A percentile compares a stretch with the other conserved stretches of the same genome.
Conservation (phyloP, 2,797 vertebrate genomes). For the Molothrus aeneus region DNA sequence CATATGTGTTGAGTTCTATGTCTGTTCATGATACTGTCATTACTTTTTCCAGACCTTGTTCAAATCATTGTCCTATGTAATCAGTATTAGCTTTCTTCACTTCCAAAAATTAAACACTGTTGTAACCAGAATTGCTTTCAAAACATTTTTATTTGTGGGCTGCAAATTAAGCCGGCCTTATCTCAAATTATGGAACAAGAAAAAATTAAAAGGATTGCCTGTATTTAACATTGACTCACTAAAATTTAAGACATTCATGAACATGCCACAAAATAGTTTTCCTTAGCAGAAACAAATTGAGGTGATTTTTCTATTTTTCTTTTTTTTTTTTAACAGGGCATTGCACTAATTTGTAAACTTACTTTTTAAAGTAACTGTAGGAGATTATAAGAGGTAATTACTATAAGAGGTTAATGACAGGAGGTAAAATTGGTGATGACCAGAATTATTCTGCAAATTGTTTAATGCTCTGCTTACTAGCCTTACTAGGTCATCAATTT, state of each 20-base stretch:
- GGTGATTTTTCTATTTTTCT: neutral
- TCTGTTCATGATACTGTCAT: neutral
- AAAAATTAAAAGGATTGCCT: neutral
- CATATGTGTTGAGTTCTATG: rapidly evolving
- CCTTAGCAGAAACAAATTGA: neutral
- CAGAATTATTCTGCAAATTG: neutral
- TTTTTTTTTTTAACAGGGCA: neutral
- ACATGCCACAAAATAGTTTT: neutral
- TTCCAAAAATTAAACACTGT: neutral
- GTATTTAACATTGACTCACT: neutral
- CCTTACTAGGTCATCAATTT: neutral
- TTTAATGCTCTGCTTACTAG: neutral
- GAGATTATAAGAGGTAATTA: neutral
- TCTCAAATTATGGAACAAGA: neutral
- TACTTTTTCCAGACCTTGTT: neutral
- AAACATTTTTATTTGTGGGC: neutral
- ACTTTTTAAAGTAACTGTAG: neutral
- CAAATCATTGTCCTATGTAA: neutral
- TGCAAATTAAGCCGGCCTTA: neutral
- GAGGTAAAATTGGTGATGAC: neutral
- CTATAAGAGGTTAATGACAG: neutral
- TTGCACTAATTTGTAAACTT: neutral
- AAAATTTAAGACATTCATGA: neutral
- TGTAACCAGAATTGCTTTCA: neutral
- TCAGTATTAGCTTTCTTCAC: neutral